phyloP scores from a whole-genome alignment of 2,113 vertebrate genomes.

The Megaceryle maxima region DNA sequence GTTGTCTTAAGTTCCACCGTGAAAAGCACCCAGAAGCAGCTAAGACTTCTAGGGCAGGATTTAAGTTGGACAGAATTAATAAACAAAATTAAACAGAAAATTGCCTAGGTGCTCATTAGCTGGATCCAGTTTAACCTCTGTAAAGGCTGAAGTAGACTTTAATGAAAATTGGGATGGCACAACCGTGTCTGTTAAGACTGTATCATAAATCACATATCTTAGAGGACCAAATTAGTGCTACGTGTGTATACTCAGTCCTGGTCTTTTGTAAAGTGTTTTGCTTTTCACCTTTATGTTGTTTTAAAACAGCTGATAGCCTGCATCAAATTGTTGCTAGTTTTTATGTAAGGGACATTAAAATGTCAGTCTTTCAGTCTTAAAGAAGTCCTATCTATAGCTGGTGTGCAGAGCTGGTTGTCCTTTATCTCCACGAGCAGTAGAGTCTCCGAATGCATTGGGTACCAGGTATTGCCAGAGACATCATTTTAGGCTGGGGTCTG shows the following conservation, averaged over 20 bases:
- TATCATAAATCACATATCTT: neutral
- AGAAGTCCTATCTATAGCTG: neutral
- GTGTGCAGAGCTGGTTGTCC: neutral
- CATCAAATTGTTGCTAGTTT: neutral
- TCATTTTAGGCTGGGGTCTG: neutral
- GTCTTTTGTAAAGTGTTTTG: neutral
- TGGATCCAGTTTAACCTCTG: neutral
- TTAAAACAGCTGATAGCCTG: neutral
- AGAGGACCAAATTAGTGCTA: neutral
- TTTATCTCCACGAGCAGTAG: neutral
- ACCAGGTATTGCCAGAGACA: neutral
- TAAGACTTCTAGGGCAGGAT: neutral
- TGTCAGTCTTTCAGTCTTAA: neutral
- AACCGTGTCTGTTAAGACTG: neutral
- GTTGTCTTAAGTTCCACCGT: neutral
- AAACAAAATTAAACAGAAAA: neutral
- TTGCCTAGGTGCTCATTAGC: neutral
- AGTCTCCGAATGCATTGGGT: neutral
- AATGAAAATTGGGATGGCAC: neutral
- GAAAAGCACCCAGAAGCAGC: neutral
- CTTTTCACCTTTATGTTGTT: neutral
- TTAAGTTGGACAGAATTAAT: neutral
- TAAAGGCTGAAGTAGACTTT: neutral
- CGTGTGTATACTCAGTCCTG: rapidly evolving
- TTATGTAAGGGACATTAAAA: neutral